Evolutionary conservation across 2,797 vertebrate genomes (phyloP), one percentile per base, ranked within the genome.

Genomic region (Notolabrus celidotus): DNA sequence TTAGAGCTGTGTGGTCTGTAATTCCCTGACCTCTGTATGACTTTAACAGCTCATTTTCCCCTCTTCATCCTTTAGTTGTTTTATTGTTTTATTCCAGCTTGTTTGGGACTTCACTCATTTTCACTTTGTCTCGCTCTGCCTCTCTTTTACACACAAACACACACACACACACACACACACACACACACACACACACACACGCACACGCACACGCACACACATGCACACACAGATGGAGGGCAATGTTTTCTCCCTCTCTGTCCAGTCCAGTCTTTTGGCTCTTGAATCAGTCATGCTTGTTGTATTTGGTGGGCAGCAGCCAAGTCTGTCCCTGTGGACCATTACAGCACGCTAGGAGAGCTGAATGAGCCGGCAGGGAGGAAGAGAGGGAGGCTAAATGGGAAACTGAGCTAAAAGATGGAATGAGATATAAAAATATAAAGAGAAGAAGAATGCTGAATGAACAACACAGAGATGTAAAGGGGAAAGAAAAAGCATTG

Each of bases 271-370:
- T 77, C 45, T 63, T 77, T 82, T 78, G 77, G 75, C 68, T 74
- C 63, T 71, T 62, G 63, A 78, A 71, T 86, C 78, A 74, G 76
- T 79, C 58, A 63, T 79, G 60, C 75, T 82, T 17, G 29, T 75
- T 88, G 81, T 80, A 77, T 86, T 86, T 84, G 57, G 72, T 79
- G 81, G 53, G 87, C 60, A 74, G 82, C 81, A 69, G 86, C 88
- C 87, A 88, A 86, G 46, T 55, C 27, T 10, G 25, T 86, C 86
- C 80, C 88, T n/a, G 39, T 39, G 77, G 83, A 81, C 78, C 77
- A 79, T 86, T 85, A 84, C 78, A 59, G 54, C 68, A 73, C 69
- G 76, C 66, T 43, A 65, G 52, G 60, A 79, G 66, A 58, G 57
- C 16, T 16, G 53, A 62, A 45, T 45, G 62, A 79, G 31, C 31